Percentiles rank a stretch among this genome's conserved stretches.
phyloP scores from a whole-genome alignment of 2,797 vertebrate genomes.

The Microctenopoma lineatum region DNA sequence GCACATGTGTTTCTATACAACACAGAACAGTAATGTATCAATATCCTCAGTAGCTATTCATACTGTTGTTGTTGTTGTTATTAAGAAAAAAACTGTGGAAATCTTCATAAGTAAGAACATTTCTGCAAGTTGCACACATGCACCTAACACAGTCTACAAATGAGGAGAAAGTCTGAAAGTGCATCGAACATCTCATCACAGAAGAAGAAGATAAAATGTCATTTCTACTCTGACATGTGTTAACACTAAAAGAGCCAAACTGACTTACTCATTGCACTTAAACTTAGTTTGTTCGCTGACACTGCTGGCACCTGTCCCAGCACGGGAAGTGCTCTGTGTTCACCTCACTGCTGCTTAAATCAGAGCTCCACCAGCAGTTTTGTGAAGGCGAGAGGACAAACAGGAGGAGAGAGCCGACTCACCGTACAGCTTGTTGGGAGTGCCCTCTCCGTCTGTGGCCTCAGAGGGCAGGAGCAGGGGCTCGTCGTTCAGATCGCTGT shows the following conservation, averaged over 20 bases:
- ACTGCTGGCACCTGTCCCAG: constrained; percentile 73
- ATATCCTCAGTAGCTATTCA: not conserved
- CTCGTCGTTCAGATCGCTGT: constrained; percentile 95
- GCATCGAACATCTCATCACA: constrained; percentile 1
- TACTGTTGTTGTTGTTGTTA: not conserved
- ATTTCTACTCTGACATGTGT: not conserved
- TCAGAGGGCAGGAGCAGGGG: constrained; percentile 92
- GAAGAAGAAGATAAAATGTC: not conserved
- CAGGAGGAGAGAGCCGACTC: constrained; percentile 78
- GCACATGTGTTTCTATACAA: constrained; percentile 11
- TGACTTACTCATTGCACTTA: constrained; percentile 33
- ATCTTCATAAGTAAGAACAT: not conserved
- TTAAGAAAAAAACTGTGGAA: not conserved
- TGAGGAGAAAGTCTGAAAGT: not conserved
- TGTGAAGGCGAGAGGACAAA: not conserved
- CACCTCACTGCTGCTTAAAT: constrained; percentile 27
- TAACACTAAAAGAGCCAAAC: constrained; percentile 16
- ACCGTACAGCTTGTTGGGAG: constrained; percentile 97
- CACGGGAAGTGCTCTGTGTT: constrained; percentile 34
- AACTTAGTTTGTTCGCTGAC: constrained; percentile 66
- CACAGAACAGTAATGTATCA: not conserved
- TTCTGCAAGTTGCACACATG: constrained; percentile 7
- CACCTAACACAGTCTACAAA: constrained; percentile 2
- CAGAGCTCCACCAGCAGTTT: constrained; percentile 35
- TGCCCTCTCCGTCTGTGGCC: constrained; percentile 92